phyloP scores from a whole-genome alignment of 2,797 vertebrate genomes.

The Macroramphosus scolopax region DNA sequence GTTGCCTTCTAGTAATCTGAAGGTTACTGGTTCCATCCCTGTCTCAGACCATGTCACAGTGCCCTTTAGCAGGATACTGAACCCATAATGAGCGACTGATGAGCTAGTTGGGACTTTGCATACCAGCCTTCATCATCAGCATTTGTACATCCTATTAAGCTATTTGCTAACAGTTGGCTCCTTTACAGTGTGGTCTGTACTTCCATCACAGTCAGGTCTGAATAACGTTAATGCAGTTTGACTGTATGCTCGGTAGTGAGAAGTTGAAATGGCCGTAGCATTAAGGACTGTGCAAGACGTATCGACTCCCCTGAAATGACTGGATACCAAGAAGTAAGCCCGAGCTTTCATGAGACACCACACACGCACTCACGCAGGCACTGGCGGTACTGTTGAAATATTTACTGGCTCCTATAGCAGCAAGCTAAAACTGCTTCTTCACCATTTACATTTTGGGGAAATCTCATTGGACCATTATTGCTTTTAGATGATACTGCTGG shows the following conservation, averaged over 20 bases:
- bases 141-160: no score
- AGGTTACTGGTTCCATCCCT: no score
- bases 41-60: no score
- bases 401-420: constrained; percentile 45
- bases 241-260: constrained; percentile 25
- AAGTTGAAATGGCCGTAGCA: constrained; percentile 37
- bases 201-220: no score
- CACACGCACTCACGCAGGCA: constrained; percentile 20
- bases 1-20: no score
- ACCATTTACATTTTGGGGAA: constrained; percentile 11
- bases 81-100: no score
- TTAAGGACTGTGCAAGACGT: constrained; percentile 50
- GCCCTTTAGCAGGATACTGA: no score
- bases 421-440: constrained; percentile 3
- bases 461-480: not conserved
- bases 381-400: constrained; percentile 48
- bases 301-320: constrained; percentile 32
- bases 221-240: constrained; percentile 12
- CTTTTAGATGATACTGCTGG: constrained; percentile 1
- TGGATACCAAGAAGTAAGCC: constrained; percentile 33
- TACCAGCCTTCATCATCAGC: no score
- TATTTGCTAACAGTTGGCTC: no score
- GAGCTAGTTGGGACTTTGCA: no score
- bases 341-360: constrained; percentile 37
- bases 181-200: no score